phyloP scores from a whole-genome alignment of 2,113 vertebrate genomes.

The Tretioscincus oriximinensis region DNA sequence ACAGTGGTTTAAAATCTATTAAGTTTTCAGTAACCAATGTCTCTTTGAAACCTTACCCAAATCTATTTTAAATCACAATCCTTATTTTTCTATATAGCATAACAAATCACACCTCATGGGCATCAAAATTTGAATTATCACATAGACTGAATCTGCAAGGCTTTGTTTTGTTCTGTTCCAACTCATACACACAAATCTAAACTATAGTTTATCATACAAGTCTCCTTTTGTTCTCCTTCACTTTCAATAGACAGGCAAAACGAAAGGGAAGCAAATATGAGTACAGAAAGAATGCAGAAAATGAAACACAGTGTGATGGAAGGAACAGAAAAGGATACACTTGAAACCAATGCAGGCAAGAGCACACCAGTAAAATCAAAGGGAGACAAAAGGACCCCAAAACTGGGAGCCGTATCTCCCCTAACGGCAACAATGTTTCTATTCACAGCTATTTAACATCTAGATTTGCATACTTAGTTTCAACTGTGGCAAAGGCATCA shows the following conservation, averaged over 20 bases:
- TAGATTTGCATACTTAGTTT: neutral
- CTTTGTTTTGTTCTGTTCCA: neutral
- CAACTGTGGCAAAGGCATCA: neutral
- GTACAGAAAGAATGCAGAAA: neutral
- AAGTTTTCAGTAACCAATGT: neutral
- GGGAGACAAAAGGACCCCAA: neutral
- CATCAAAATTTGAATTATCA: neutral
- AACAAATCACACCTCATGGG: neutral
- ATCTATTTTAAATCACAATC: neutral
- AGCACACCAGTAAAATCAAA: neutral
- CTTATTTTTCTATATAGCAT: neutral
- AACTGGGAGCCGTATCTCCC: neutral
- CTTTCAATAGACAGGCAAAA: neutral
- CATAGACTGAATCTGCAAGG: neutral
- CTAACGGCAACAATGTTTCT: neutral
- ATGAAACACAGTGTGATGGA: neutral
- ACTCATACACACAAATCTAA: neutral
- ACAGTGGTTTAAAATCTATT: neutral
- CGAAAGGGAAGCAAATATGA: neutral
- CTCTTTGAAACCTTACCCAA: neutral
- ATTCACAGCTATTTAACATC: too few species aligned
- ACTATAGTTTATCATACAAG: neutral
- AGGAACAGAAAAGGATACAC: accelerated
- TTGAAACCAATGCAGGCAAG: neutral
- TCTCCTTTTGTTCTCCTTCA: neutral